These are phyloP conservation scores for Clarias magur DNA, from an alignment of 2,113 vertebrate species.

Conservation along the genomic window DNA sequence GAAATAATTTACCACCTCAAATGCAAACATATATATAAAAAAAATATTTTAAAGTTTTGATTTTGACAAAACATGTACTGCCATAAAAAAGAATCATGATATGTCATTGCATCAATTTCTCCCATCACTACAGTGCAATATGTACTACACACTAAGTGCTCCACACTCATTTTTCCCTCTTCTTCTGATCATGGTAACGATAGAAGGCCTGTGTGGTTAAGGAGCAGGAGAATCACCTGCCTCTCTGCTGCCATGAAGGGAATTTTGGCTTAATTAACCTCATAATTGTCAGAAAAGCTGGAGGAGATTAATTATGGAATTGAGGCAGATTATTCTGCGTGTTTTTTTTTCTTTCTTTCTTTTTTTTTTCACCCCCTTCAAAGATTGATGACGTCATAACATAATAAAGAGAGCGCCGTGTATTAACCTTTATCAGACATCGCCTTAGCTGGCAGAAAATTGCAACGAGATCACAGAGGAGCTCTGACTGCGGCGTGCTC, in stretches of 20 bases:
- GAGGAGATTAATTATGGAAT: constrained; percentile 74
- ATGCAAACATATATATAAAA: too few relatives aligned
- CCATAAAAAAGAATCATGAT: too few relatives aligned
- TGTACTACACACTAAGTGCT: constrained; percentile 18
- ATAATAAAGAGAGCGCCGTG: constrained; percentile 47
- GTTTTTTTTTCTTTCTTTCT: constrained; percentile 63
- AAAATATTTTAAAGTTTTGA: too few relatives aligned
- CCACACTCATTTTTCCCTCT: constrained; percentile 3
- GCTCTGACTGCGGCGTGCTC: constrained; percentile 32
- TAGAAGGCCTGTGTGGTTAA: constrained; percentile 24
- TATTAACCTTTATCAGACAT: constrained; percentile 61
- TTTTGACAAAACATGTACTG: too few relatives aligned
- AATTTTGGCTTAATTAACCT: constrained; percentile 75
- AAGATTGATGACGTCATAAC: constrained; percentile 56
- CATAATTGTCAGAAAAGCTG: constrained; percentile 68
- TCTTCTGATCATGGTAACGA: constrained; percentile 27
- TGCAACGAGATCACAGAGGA: constrained; percentile 55
- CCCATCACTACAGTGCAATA: background rate
- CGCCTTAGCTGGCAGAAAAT: constrained; percentile 50
- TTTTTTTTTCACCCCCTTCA: constrained; percentile 42
- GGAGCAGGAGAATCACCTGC: constrained; percentile 34
- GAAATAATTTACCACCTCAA: too few relatives aligned
- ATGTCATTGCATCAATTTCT: too few relatives aligned
- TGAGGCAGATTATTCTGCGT: constrained; percentile 72
- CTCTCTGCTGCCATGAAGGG: constrained; percentile 50